phyloP scores from a whole-genome alignment of 2,113 vertebrate genomes.

The Urocolius indicus region DNA sequence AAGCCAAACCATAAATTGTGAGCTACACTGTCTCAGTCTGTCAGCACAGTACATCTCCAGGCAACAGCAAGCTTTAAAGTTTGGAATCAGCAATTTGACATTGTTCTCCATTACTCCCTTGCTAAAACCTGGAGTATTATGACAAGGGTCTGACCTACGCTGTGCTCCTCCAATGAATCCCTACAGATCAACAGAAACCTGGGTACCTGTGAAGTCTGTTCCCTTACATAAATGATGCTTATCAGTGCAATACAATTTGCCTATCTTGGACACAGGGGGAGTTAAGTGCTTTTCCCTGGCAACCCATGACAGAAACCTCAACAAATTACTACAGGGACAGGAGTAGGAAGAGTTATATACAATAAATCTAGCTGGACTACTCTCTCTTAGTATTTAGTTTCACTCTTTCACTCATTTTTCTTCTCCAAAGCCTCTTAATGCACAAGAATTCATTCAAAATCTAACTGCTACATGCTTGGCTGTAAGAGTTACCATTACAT shows the following conservation, averaged over 20 bases:
- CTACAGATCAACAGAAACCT: not conserved
- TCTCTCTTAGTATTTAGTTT: slow-evolving; percentile 21
- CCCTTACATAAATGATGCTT: not conserved
- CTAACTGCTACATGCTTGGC: not conserved
- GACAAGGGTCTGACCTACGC: not conserved
- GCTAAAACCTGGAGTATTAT: not conserved
- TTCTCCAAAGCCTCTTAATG: slow-evolving; percentile 23
- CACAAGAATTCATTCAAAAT: not conserved
- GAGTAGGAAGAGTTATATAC: not conserved
- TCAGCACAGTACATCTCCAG: not conserved
- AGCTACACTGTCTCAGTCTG: not conserved
- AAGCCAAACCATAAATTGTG: not conserved
- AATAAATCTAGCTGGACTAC: slow-evolving; percentile 9
- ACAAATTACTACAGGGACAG: not conserved
- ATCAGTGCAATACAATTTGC: not conserved
- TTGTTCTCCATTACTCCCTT: not conserved
- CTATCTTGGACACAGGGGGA: not conserved
- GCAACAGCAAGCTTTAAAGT: not conserved
- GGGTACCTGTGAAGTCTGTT: not conserved
- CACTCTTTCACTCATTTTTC: slow-evolving; percentile 8
- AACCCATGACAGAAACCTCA: not conserved
- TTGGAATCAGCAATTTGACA: not conserved
- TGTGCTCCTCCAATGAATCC: not conserved
- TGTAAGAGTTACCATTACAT: not conserved
- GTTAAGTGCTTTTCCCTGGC: not conserved